Evolutionary conservation across 2,888 invertebrate species (phyloP).

Genomic region (Harmothoe impar): DNA sequence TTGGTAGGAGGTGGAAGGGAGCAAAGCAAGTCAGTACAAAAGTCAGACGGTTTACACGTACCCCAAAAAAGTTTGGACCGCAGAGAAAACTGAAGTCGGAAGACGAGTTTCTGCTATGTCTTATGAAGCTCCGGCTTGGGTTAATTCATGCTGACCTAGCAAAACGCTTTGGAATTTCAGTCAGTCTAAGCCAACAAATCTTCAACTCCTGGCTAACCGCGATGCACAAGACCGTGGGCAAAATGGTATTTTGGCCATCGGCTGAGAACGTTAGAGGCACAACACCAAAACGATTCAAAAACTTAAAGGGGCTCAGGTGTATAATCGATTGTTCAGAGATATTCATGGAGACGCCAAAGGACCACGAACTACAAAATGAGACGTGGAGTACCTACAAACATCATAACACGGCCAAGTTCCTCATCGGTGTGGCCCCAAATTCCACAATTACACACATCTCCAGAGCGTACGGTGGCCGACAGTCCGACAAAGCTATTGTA

Average conservation of each 20-base stretch:
- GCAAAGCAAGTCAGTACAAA: background rate
- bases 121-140: constrained; percentile 44
- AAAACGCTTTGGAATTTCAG: constrained; percentile 14
- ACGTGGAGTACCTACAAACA: constrained; percentile 64
- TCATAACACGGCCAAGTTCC: constrained; percentile 64
- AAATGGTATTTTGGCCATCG: background rate
- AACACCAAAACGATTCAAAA: background rate
- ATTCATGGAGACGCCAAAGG: constrained; percentile 18
- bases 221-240: background rate
- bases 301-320: background rate
- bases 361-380: background rate
- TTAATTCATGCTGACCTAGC: constrained; percentile 40
- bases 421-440: constrained; percentile 51
- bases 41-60: background rate
- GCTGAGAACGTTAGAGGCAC: background rate
- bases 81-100: background rate
- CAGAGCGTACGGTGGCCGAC: constrained; percentile 3
- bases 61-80: background rate
- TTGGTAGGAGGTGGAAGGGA: background rate
- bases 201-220: constrained; percentile 49
- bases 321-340: constrained; percentile 64
- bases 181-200: background rate
- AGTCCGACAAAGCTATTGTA: constrained; percentile 39
- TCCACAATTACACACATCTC: constrained; percentile 48
- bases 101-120: constrained; percentile 41